Evolutionary conservation across 2,797 vertebrate species (phyloP), one percentile per base, ranked within the genome.

Genomic region (Loris lydekkerianus): DNA sequence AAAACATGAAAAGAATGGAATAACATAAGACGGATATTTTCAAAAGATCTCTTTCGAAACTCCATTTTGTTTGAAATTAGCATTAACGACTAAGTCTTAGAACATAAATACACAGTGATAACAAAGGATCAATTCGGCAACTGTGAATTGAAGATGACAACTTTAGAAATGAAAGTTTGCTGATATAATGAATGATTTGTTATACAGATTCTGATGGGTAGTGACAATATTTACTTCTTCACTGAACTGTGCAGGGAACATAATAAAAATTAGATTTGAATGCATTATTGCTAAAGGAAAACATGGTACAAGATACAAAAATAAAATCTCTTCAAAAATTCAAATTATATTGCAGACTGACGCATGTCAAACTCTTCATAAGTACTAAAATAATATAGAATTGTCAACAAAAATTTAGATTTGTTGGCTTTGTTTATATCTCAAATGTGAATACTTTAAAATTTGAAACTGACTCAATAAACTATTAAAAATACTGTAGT

Each of bases 21-120:
- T 76, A 84, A 81, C 40, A 34, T 40, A 91, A 65, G 86, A 90
- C 23, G 31, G 34, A 81, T 9, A 60, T 80, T 93, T 96, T 75
- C 31, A 78, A 92, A 89, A 86, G 37, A 67, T 18, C 4, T 75
- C 61, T 78, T 80, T 56, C 60, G 43, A 84, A 83, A 96, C 15
- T 73, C 88, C 8, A 92, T 76, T 92, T 96, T 73, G 76, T 84
- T 96, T 70, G 72, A 95, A 95, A 82, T 77, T 4, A 86, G 63
- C 34, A 31, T 93, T 37, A 72, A 76, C 61, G 20, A 78, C 21
- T 63, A 82, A 88, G 11, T 40, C 43, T 95, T 78, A 96, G 27
- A 73, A 63, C 2, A 53, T 78, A 76, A 1, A 1, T 31, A 34
- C 18, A 78, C 29, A 73, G 23, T 91, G 63, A 91, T 40, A 86